Base-by-base conservation (phyloP, 2,113 vertebrate species). In the Pyxicephalus adspersus region DNA sequence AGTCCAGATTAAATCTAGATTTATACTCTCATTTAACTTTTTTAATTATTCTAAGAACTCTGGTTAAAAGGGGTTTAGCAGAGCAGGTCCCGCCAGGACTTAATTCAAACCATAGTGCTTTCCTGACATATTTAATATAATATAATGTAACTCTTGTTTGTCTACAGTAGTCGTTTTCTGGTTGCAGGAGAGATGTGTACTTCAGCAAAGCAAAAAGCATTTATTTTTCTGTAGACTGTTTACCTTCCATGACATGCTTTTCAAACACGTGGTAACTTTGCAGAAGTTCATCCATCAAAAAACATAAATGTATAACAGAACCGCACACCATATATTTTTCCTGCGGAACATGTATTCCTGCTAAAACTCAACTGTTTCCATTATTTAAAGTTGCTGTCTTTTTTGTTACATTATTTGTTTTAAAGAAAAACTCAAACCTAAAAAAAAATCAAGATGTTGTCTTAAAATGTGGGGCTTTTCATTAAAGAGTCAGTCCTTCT, bases 251-350 rank as follows among this genome's bases (percentile, higher is more conserved):
- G 68, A 72, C 68, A 54, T 55, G 51, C 16, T 72, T 29, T 72
- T 72, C 54, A 72, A 45, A 72, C 68, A 72, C 29, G 68, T 72
- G 55, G 25, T 72, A 72, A 51, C 68, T 72, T 72, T 72, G 68
- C 50, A 54, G 68, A 72, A 29, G 51, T 50, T 19, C 50, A 72
- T 28, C 54, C 68, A 72, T 72, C 68, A 54, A 51, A 72, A 54
- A 72, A 72, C 26, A 45, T 25, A 70, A 70, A 70, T 28, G 52
- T 50, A 70, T 52, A 28, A 70, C 45, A 25, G 38, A 16, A 16
- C 45, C 3, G 68, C 50, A 50, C 19, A 26, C 19, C 68, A 72
- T 29, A 55, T 28, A 26, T 29, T 50, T 26, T 55, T 29, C 50
- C 15, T 23, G n/a, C 2, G 28, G 18, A 9, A 7, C 17, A 19